Percentiles rank a stretch among this genome's conserved stretches.
Evolutionary conservation across 2,797 vertebrate genomes (phyloP).

Genomic region (Halcyon smyrnensis): DNA sequence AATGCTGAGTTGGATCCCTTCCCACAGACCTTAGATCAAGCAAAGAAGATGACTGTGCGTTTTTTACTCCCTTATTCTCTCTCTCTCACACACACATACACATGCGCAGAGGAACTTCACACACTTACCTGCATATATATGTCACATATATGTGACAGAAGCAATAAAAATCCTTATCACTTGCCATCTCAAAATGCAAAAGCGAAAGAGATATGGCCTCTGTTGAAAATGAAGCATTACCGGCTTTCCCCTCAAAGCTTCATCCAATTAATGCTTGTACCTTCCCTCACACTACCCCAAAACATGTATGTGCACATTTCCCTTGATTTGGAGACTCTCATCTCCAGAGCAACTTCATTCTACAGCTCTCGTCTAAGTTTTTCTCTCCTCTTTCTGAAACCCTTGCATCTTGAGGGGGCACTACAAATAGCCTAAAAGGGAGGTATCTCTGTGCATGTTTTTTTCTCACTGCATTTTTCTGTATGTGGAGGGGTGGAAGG

Average conservation of each 20-base stretch:
- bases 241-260: not conserved
- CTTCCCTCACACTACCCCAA: not conserved
- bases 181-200: not conserved
- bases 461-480: not conserved
- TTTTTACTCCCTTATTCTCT: not conserved
- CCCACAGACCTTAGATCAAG: not conserved
- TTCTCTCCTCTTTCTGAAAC: not conserved
- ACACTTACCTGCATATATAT: not conserved
- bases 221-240: not conserved
- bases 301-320: not conserved
- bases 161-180: not conserved
- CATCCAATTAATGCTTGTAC: not conserved
- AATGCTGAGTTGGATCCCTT: constrained; percentile 9
- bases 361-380: not conserved
- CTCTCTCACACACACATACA: not conserved
- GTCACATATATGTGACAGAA: not conserved
- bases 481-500: not conserved
- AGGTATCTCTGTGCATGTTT: not conserved
- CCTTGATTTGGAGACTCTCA: not conserved
- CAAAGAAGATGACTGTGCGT: not conserved
- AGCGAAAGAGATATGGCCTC: not conserved
- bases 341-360: not conserved
- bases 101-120: not conserved
- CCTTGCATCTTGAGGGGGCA: not conserved
- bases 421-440: not conserved